Conservation (phyloP, 30 jellyfish, hydroid and myxozoan species). For the Aurelia aurita region DNA sequence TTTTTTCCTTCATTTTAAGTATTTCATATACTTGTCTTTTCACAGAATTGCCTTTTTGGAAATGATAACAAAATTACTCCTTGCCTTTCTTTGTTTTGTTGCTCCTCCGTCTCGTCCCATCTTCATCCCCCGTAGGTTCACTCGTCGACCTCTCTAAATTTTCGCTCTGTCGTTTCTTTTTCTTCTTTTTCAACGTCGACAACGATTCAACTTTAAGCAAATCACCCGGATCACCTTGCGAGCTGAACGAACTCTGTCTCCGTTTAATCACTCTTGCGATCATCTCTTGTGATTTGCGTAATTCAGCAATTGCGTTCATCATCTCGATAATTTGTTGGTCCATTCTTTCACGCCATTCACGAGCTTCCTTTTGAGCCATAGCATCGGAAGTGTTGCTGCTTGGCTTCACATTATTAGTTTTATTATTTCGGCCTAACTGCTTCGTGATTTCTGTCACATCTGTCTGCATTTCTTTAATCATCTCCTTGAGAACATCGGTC, state of each 20-base stretch:
- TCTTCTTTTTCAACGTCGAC: slow-evolving; percentile 33
- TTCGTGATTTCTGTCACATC: slow-evolving; percentile 69
- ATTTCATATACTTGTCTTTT: too few relatives aligned
- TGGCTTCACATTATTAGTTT: slow-evolving; percentile 33
- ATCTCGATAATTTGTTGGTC: slow-evolving; percentile 49
- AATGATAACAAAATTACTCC: background rate
- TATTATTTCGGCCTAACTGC: slow-evolving; percentile 48
- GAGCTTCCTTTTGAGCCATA: slow-evolving; percentile 73
- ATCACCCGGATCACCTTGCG: slow-evolving; percentile 68
- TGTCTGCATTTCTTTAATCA: slow-evolving; percentile 57
- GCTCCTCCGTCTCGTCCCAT: slow-evolving; percentile 1
- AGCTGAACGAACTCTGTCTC: slow-evolving; percentile 74
- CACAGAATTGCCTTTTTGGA: too few relatives aligned
- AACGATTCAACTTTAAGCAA: slow-evolving; percentile 52
- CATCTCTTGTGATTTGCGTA: slow-evolving; percentile 66
- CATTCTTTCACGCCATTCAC: slow-evolving; percentile 71
- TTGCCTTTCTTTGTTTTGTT: slow-evolving; percentile 27
- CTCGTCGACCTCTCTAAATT: slow-evolving; percentile 65
- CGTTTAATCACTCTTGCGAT: slow-evolving; percentile 37
- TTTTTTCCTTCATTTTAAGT: too few relatives aligned
- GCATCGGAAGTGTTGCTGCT: slow-evolving; percentile 43
- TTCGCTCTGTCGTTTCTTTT: slow-evolving; percentile 44
- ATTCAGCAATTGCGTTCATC: slow-evolving; percentile 50
- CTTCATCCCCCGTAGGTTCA: slow-evolving; percentile 71
- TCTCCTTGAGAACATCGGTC: slow-evolving; percentile 74